Evolutionary conservation across 2,888 invertebrate genomes (phyloP).

Genomic region (Perizoma affinitatum): DNA sequence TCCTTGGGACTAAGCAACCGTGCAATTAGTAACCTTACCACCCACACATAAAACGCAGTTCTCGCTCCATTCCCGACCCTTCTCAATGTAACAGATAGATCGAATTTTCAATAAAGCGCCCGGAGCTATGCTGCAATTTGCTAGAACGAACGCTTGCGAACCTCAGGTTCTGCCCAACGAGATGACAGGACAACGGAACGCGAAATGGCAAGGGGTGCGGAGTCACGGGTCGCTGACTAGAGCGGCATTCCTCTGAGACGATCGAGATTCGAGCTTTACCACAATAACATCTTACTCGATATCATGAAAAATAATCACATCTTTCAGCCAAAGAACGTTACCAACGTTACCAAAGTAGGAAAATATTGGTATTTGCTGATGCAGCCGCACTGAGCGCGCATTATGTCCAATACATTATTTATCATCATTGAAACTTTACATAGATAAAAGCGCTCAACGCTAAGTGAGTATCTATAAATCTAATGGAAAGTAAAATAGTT

Average conservation of each 20-base stretch:
- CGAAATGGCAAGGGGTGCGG: constrained; percentile 55
- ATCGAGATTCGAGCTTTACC: constrained; percentile 23
- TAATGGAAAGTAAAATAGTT: constrained; percentile 7
- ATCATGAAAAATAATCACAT: background rate
- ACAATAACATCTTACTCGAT: background rate
- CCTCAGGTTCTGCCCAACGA: constrained; percentile 49
- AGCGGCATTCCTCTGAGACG: constrained; percentile 34
- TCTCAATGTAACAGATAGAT: constrained; percentile 74
- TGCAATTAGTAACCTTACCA: constrained; percentile 60
- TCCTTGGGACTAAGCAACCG: constrained; percentile 57
- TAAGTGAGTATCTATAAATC: background rate
- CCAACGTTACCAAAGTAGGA: background rate
- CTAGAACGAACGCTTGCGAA: constrained; percentile 62
- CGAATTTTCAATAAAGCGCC: constrained; percentile 82
- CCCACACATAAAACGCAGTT: constrained; percentile 56
- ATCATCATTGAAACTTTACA: constrained; percentile 2
- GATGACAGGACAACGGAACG: constrained; percentile 70
- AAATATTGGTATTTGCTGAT: background rate
- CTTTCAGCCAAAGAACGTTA: no score
- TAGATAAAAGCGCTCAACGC: background rate
- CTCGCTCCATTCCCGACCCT: constrained; percentile 51
- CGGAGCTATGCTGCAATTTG: constrained; percentile 77
- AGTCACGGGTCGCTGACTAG: constrained; percentile 40
- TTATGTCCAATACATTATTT: no score
- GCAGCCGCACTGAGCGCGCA: constrained; percentile 9